Base-by-base conservation (phyloP, 2,113 vertebrate species). In the Toxotes jaculatrix region DNA sequence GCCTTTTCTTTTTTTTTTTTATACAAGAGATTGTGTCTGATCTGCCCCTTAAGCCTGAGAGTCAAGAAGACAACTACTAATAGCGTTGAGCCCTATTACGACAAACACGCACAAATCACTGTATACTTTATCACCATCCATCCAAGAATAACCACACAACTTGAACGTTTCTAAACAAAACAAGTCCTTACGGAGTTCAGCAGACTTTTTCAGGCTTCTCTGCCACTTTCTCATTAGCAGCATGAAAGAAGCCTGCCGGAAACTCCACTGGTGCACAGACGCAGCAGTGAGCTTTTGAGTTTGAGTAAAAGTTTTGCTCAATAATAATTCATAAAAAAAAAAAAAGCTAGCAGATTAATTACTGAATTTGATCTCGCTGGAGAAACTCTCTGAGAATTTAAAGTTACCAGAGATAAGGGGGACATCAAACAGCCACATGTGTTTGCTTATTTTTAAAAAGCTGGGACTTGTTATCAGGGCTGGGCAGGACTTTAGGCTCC, bases 391-490 rank as follows among this genome's bases (percentile, higher is more conserved):
- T 69, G 82, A 90, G 90, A 86, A 94, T 93, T 92, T 86, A 89
- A 93, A 96, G 92, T 95, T 91, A 84, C 27, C 63, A 68, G 56
- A 85, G 95, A 96, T 96, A 96, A 95, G 93, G 77, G 36, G 23
- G 87, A 95, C 96, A 96, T 96, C 95, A 97, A 97, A 96, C 88
- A 92, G 93, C 91, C 96, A 95, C 95, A 95, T 96, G 96, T 95
- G 96, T 96, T 96, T 96, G 94, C 95, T 95, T 96, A 93, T 96
- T 96, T 95, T 93, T 94, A 93, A 90, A 96, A 96, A 95, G 95
- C 95, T 94, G 87, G 83, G 90, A 89, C 95, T 96, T 96, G 96
- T 98, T 97, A 97, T 96, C 95, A 95, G 94, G 93, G 90, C 88
- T 75, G 79, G 93, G 90, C 95, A 96, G 94, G 91, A 95, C 91